Conservation (phyloP, 2,888 invertebrate genomes). For the Campoletis raptor region DNA sequence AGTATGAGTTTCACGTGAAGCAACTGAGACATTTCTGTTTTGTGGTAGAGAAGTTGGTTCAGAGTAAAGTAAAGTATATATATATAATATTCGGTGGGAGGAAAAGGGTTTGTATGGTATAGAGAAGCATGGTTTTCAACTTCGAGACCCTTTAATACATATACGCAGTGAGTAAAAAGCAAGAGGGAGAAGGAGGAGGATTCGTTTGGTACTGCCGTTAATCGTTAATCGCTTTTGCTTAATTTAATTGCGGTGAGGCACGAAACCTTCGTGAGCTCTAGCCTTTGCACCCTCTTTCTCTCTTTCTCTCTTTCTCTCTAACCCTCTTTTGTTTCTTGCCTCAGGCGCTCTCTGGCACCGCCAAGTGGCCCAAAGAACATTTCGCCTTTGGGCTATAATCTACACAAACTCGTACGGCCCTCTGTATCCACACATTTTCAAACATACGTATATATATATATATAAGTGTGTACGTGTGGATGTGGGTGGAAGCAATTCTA, state of each 20-base stretch:
- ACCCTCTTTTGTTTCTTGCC: slow-evolving; percentile 8
- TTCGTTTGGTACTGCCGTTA: slow-evolving; percentile 74
- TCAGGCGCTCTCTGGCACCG: slow-evolving; percentile 27
- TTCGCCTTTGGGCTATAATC: slow-evolving; percentile 49
- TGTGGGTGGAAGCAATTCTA: slow-evolving; percentile 44
- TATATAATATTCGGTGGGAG: slow-evolving; percentile 5
- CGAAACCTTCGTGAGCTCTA: slow-evolving; percentile 71
- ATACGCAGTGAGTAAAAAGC: background rate
- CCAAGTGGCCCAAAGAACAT: slow-evolving; percentile 57
- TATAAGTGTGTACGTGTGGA: background rate
- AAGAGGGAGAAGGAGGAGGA: background rate
- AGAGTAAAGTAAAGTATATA: slow-evolving; percentile 30
- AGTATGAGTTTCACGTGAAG: slow-evolving; percentile 21
- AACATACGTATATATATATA: background rate
- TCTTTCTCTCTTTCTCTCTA: background rate
- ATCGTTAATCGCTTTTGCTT: slow-evolving; percentile 75
- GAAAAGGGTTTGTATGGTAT: background rate
- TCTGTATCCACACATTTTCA: background rate
- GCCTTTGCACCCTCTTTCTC: slow-evolving; percentile 42
- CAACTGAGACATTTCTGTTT: slow-evolving; percentile 63
- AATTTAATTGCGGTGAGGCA: slow-evolving; percentile 76
- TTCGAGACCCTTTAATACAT: slow-evolving; percentile 15
- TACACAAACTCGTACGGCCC: slow-evolving; percentile 6
- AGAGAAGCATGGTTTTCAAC: slow-evolving; percentile 40
- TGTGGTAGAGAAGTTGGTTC: slow-evolving; percentile 34